Base-by-base conservation (phyloP, 2,113 vertebrate genomes). In the Melospiza georgiana region DNA sequence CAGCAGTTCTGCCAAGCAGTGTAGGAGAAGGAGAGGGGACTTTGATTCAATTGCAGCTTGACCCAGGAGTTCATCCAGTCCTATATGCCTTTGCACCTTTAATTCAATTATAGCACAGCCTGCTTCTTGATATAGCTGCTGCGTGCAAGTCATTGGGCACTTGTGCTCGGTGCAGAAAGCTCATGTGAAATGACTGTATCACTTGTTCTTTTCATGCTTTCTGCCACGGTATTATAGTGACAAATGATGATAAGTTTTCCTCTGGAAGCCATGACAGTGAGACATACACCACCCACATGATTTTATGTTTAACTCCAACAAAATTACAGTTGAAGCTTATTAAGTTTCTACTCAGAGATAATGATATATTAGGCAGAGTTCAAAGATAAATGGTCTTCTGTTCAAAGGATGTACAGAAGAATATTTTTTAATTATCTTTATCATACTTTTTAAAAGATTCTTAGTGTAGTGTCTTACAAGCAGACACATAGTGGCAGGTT, bases 181-280 rank as follows among this genome's bases (percentile, higher is more conserved):
- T 95, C 88, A 77, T 65, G 74, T 68, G 54, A 94, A 95, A 89
- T 80, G 59, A 89, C 82, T 74, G 12, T 44, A 81, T 87, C 59
- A 54, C 84, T 94, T 94, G 72, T 92, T 97, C 95, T 87, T 89
- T 69, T 78, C 81, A 76, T 91, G 52, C 80, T 90, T 89, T 95
- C 97, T 84, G 65, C 91, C 90, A 75, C 49, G 24, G 80, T 74
- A 80, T 85, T 90, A 83, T 44, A 72, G 87, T 94, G 96, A 97
- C 89, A 95, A 95, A 96, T 94, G 93, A 94, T 93, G 92, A 95
- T 95, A 87, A 66, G 85, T 97, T 96, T 97, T 96, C 86, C 72
- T 77, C 83, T 72, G 62, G 92, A 94, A 97, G 84, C 89, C 92
- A 63, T 85, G 97, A 95, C 89, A 43, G 69, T 48, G 87, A 96